A percentile compares a stretch with the other conserved stretches of the same genome.
These are phyloP conservation scores for Limnephilus lunatus DNA, from an alignment of 2,888 invertebrate genomes.

Conservation along the genomic window DNA sequence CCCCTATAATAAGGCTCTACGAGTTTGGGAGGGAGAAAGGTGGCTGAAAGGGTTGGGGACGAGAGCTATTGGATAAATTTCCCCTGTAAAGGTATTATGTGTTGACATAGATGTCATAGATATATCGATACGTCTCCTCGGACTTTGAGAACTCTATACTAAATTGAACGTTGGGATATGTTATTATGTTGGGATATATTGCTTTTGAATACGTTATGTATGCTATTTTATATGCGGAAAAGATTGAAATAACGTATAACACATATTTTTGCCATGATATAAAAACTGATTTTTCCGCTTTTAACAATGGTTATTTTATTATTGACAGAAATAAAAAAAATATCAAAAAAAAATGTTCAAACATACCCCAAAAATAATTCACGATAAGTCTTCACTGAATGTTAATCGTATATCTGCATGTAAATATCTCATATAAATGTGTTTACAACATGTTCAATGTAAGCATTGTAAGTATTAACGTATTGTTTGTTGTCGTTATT, in stretches of 20 bases:
- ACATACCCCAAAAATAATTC: too few relatives aligned
- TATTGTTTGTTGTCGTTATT: too few relatives aligned
- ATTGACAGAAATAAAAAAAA: too few relatives aligned
- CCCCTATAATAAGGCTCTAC: neutral
- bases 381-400: too few relatives aligned
- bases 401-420: too few relatives aligned
- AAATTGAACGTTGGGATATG: neutral
- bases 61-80: conserved; percentile 29
- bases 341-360: too few relatives aligned
- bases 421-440: too few relatives aligned
- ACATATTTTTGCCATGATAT: neutral
- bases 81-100: neutral
- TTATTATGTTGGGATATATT: too few relatives aligned
- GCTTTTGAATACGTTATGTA: neutral
- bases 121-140: neutral
- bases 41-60: neutral
- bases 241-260: neutral
- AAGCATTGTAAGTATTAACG: too few relatives aligned
- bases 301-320: too few relatives aligned
- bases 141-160: neutral
- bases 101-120: conserved; percentile 2
- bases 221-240: neutral
- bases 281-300: neutral
- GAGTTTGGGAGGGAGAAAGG: neutral
- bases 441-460: too few relatives aligned